These are phyloP conservation scores for Torymus auratus DNA, from an alignment of 2,888 invertebrate species.

Conservation along the genomic window DNA sequence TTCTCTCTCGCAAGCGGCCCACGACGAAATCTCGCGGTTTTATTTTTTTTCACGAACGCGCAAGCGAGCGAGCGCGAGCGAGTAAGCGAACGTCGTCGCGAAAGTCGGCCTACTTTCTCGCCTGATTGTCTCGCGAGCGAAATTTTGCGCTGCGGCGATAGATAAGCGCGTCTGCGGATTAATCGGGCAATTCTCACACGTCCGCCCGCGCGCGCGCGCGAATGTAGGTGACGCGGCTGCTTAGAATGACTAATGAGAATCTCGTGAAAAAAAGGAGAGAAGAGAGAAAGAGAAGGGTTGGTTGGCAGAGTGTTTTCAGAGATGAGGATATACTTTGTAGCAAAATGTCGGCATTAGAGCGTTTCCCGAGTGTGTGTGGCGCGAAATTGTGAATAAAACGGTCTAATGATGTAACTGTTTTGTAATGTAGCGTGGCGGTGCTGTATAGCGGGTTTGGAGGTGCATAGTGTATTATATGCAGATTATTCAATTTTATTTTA, in stretches of 20 bases:
- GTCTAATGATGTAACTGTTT: slow-evolving; percentile 5
- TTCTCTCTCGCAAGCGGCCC: no score
- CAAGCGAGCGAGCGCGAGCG: no score
- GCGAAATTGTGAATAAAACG: neutral
- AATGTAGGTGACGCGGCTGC: slow-evolving; percentile 29
- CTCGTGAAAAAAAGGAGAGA: neutral
- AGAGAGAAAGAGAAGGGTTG: neutral
- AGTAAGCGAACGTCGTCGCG: neutral
- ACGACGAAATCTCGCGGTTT: slow-evolving; percentile 12
- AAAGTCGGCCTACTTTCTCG: slow-evolving; percentile 51
- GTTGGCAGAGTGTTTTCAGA: neutral
- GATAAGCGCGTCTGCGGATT: slow-evolving; percentile 20
- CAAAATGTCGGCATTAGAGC: neutral
- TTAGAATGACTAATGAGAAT: slow-evolving; percentile 18
- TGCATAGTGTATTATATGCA: neutral
- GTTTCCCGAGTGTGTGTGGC: neutral
- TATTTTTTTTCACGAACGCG: slow-evolving; percentile 22
- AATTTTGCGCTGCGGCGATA: slow-evolving; percentile 27
- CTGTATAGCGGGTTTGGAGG: neutral
- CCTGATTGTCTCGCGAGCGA: slow-evolving; percentile 34
- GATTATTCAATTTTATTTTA: neutral
- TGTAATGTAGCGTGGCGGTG: neutral
- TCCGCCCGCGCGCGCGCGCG: neutral
- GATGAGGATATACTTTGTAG: neutral
- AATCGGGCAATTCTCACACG: slow-evolving; percentile 30